Conservation (phyloP, 2,797 vertebrate species). For the Sebastes wilsoni region DNA sequence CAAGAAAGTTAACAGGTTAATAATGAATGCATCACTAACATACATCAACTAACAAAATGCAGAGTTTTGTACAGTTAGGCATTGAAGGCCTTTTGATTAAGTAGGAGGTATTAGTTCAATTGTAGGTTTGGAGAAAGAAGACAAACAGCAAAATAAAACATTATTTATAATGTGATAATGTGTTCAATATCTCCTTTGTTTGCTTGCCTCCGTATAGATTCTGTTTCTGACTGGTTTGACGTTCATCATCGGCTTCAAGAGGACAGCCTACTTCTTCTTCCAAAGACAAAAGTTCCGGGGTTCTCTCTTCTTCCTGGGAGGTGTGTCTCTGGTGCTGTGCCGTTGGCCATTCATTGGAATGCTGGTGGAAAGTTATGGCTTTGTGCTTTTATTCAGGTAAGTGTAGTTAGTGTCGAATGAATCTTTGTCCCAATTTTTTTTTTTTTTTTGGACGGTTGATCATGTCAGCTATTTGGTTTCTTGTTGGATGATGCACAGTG, state of each 20-base stretch:
- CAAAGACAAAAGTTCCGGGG: conserved; percentile 88
- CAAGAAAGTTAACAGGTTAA: not conserved
- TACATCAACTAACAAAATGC: not conserved
- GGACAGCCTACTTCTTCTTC: conserved; percentile 89
- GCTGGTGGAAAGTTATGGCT: conserved; percentile 89
- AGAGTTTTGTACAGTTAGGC: not conserved
- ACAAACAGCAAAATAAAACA: not conserved
- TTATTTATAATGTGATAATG: not conserved
- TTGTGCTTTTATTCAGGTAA: conserved; percentile 89
- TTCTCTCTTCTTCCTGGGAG: conserved; percentile 89
- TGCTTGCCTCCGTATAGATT: conserved; percentile 74
- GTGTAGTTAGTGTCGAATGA: not conserved
- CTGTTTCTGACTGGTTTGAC: conserved; percentile 87
- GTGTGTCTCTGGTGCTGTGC: conserved; percentile 85
- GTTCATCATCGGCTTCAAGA: conserved; percentile 87
- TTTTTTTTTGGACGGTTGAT: not conserved
- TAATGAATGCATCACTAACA: not conserved
- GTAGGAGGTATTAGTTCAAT: not conserved
- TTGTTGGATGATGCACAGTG: not conserved
- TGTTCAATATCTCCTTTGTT: not conserved
- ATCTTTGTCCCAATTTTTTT: not conserved
- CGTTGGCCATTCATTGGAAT: conserved; percentile 90
- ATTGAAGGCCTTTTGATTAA: not conserved
- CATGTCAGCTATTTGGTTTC: not conserved
- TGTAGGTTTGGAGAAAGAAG: not conserved